Evolutionary conservation across 2,888 invertebrate species (phyloP).

Genomic region (Cosmia trapezina): DNA sequence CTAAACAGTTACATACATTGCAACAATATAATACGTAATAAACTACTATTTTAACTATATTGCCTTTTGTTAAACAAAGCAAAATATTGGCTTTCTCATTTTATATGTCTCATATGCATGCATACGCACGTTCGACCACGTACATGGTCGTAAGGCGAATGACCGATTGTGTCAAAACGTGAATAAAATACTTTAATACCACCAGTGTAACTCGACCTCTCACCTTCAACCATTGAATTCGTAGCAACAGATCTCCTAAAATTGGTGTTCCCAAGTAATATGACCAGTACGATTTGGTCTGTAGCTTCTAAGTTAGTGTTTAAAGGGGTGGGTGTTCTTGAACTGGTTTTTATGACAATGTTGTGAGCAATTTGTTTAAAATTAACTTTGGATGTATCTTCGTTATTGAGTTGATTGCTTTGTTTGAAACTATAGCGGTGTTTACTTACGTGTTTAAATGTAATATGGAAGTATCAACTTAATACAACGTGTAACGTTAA

Average conservation of each 20-base stretch:
- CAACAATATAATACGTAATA: slow-evolving; percentile 58
- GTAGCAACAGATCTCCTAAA: slow-evolving; percentile 32
- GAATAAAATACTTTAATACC: slow-evolving; percentile 74
- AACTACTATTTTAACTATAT: slow-evolving; percentile 61
- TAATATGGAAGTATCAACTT: neutral
- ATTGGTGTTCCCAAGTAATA: slow-evolving; percentile 43
- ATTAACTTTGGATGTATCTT: slow-evolving; percentile 69
- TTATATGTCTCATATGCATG: slow-evolving; percentile 71
- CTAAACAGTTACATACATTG: slow-evolving; percentile 58
- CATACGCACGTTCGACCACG: slow-evolving; percentile 68
- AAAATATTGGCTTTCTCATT: slow-evolving; percentile 69
- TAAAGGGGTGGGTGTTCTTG: slow-evolving; percentile 41
- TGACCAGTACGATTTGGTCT: slow-evolving; percentile 65
- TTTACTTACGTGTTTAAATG: slow-evolving; percentile 31
- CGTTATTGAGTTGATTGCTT: slow-evolving; percentile 63
- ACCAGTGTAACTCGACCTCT: slow-evolving; percentile 63
- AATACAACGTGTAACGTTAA: no score
- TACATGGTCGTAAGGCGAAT: slow-evolving; percentile 73
- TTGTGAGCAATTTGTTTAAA: slow-evolving; percentile 74
- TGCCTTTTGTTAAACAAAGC: slow-evolving; percentile 66
- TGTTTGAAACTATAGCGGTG: slow-evolving; percentile 53
- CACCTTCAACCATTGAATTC: slow-evolving; percentile 21
- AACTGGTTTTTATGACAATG: slow-evolving; percentile 70
- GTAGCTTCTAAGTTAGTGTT: slow-evolving; percentile 54
- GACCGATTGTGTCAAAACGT: slow-evolving; percentile 82